Evolutionary conservation across 2,888 invertebrate genomes (phyloP).

Genomic region (Troilus luridus): DNA sequence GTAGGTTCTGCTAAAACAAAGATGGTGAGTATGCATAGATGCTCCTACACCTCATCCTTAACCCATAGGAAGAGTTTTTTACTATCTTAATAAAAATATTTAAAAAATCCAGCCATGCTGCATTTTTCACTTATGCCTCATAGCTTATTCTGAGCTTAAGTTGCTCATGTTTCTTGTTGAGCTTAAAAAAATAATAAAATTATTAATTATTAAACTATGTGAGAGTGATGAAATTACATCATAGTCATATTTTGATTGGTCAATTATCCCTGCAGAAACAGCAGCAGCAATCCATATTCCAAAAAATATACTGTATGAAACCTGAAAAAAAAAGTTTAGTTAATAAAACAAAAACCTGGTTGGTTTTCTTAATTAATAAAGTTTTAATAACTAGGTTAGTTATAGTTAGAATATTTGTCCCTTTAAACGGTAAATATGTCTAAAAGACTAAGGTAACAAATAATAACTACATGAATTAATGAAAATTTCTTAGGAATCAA

Average conservation of each 20-base stretch:
- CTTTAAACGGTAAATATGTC: no score
- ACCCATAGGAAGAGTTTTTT: no score
- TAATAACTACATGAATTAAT: no score
- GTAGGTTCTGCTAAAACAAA: no score
- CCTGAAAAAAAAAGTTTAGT: neutral
- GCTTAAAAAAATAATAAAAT: neutral
- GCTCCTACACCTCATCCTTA: no score
- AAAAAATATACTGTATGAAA: neutral
- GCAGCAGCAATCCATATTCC: neutral
- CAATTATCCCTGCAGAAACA: neutral
- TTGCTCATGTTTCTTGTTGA: neutral
- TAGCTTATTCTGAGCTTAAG: neutral
- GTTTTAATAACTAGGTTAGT: neutral
- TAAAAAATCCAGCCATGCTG: no score
- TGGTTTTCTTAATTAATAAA: neutral
- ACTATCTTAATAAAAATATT: no score
- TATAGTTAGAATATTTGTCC: no score
- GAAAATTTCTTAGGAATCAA: no score
- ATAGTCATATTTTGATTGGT: neutral
- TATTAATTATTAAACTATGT: neutral
- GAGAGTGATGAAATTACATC: neutral
- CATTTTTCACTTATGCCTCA: no score
- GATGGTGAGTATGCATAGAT: no score
- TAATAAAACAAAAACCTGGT: neutral
- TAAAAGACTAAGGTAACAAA: no score